Conservation (phyloP, 2,113 vertebrate species). For the Penelope pileata region DNA sequence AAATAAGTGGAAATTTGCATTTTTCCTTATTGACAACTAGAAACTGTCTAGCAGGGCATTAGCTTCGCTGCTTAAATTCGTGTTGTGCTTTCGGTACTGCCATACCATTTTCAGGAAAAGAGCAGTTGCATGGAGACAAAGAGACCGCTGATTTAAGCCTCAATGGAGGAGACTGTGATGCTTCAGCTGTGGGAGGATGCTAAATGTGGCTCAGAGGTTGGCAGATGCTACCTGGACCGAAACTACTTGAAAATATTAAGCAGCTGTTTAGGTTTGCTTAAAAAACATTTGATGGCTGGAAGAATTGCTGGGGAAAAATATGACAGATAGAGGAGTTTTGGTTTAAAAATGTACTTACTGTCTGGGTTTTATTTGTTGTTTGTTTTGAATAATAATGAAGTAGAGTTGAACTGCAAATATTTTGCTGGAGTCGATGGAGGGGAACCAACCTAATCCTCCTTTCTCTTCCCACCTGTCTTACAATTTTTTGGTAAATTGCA, state of each 20-base stretch:
- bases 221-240: conserved; percentile 63
- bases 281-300: conserved; percentile 12
- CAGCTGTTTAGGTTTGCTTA: conserved; percentile 46
- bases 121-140: conserved; percentile 69
- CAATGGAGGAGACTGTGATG: conserved; percentile 46
- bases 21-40: background rate
- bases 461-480: background rate
- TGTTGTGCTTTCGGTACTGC: conserved; percentile 54
- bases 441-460: background rate
- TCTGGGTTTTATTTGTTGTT: conserved; percentile 33
- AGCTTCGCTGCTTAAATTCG: background rate
- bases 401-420: background rate
- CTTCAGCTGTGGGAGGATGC: conserved; percentile 54
- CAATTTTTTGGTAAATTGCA: background rate
- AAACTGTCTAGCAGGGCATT: background rate
- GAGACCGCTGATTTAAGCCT: conserved; percentile 52
- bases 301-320: background rate
- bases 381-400: background rate
- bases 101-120: conserved; percentile 42
- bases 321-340: background rate
- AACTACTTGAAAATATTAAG: conserved; percentile 64
- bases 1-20: conserved; percentile 26
- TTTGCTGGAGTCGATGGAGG: background rate
- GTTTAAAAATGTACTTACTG: conserved; percentile 29
- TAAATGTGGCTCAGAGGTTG: conserved; percentile 56